Conservation (phyloP, 2,888 invertebrate genomes). For the Chirona hameri region DNA sequence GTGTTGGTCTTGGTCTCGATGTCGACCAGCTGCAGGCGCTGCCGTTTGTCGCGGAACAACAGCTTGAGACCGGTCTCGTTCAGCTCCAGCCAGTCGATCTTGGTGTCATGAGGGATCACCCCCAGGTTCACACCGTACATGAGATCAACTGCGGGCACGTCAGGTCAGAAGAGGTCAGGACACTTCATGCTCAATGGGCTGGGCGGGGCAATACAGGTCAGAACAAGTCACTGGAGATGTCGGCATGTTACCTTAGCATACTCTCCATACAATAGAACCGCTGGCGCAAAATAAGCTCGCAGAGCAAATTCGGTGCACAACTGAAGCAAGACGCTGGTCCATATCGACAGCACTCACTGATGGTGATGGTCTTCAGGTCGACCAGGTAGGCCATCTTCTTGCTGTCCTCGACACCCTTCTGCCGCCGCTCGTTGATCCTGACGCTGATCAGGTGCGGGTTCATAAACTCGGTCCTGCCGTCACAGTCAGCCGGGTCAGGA, state of each 20-base stretch:
- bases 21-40: constrained; percentile 60
- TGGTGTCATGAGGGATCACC: constrained; percentile 84
- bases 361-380: constrained; percentile 88
- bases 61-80: constrained; percentile 91
- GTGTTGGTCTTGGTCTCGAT: constrained; percentile 60
- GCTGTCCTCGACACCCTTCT: constrained; percentile 58
- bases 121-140: constrained; percentile 59
- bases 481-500: too few species aligned
- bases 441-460: constrained; percentile 96
- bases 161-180: background rate
- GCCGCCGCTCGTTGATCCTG: constrained; percentile 76
- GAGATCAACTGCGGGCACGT: constrained; percentile 53
- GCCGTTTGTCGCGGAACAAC: constrained; percentile 82
- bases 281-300: too few species aligned
- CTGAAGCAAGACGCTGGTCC: too few species aligned
- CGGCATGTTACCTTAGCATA: too few species aligned
- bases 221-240: too few species aligned
- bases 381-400: constrained; percentile 92
- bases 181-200: too few species aligned
- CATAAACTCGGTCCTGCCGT: constrained; percentile 81
- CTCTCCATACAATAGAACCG: too few species aligned
- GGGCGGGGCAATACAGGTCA: too few species aligned
- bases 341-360: constrained; percentile 58
- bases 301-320: too few species aligned
- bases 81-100: constrained; percentile 95